Percentiles rank a stretch among this genome's conserved stretches.
Evolutionary conservation across 2,113 vertebrate genomes (phyloP).

Genomic region (Picathartes gymnocephalus): DNA sequence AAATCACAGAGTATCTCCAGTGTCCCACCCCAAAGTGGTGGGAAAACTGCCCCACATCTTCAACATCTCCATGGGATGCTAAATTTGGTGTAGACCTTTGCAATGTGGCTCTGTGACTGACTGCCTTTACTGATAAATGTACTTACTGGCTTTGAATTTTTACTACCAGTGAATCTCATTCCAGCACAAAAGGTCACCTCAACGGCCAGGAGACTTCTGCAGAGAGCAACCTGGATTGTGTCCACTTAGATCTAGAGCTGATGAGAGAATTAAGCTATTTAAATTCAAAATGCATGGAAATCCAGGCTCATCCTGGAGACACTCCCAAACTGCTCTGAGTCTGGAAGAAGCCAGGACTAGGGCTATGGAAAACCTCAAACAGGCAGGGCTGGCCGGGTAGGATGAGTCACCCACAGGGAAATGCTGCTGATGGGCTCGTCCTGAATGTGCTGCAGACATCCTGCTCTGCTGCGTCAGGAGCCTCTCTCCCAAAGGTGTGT

Average conservation of each 20-base stretch:
- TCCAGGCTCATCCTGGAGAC: neutral
- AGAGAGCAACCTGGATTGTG: neutral
- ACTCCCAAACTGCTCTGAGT: neutral
- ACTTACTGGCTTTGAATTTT: neutral
- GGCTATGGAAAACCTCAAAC: neutral
- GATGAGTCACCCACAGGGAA: neutral
- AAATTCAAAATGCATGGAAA: neutral
- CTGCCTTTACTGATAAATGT: neutral
- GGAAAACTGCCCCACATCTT: neutral
- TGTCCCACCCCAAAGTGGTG: neutral
- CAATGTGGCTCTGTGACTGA: neutral
- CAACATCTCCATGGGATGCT: accelerated
- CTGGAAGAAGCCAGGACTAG: neutral
- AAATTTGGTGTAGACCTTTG: neutral
- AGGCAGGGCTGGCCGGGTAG: neutral
- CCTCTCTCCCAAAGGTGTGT: neutral
- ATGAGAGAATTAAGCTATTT: neutral
- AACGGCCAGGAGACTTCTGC: neutral
- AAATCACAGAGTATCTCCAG: neutral
- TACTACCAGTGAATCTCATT: neutral
- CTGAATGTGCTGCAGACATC: neutral
- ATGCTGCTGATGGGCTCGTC: neutral
- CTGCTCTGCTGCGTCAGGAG: neutral
- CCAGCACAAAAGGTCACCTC: neutral
- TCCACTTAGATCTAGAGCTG: neutral